Evolutionary conservation across 2,888 invertebrate genomes (phyloP).

Genomic region (Thumatha senex): DNA sequence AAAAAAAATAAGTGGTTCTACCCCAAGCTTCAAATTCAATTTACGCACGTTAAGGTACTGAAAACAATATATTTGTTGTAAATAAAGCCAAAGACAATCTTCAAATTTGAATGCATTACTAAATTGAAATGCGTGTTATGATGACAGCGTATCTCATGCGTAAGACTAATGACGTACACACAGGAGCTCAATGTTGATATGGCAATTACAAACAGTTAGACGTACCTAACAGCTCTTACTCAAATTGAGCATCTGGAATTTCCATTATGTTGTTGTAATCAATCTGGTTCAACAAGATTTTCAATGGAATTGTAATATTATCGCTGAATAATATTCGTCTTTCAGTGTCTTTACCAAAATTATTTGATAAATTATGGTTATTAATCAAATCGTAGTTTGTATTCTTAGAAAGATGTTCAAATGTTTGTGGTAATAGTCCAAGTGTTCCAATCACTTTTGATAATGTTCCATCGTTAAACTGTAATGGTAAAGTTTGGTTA

Average conservation of each 20-base stretch:
- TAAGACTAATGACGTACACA: conserved; percentile 50
- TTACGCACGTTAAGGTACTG: too few relatives aligned
- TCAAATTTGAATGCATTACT: conserved; percentile 24
- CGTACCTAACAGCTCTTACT: conserved; percentile 37
- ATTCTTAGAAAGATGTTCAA: conserved; percentile 16
- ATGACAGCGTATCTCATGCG: conserved; percentile 43
- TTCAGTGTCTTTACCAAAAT: conserved; percentile 26
- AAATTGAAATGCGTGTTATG: conserved; percentile 44
- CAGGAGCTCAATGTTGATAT: conserved; percentile 44
- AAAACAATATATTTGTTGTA: too few relatives aligned
- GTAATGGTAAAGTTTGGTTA: conserved; percentile 7
- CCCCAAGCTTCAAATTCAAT: too few relatives aligned
- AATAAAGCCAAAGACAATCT: too few relatives aligned
- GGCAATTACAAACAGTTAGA: conserved; percentile 49
- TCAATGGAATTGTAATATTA: conserved; percentile 29
- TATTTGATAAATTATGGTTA: conserved; percentile 34
- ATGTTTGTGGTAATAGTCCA: conserved; percentile 11
- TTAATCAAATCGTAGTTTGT: conserved; percentile 31
- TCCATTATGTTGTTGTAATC: conserved; percentile 27
- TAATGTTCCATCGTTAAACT: conserved; percentile 14
- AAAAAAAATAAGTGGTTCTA: too few relatives aligned
- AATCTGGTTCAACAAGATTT: conserved; percentile 37
- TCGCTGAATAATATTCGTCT: conserved; percentile 33
- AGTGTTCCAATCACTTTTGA: conserved; percentile 17
- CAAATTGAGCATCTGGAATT: conserved; percentile 34